Evolutionary conservation across 2,888 invertebrate genomes (phyloP).

Genomic region (Melinaea menophilus): DNA sequence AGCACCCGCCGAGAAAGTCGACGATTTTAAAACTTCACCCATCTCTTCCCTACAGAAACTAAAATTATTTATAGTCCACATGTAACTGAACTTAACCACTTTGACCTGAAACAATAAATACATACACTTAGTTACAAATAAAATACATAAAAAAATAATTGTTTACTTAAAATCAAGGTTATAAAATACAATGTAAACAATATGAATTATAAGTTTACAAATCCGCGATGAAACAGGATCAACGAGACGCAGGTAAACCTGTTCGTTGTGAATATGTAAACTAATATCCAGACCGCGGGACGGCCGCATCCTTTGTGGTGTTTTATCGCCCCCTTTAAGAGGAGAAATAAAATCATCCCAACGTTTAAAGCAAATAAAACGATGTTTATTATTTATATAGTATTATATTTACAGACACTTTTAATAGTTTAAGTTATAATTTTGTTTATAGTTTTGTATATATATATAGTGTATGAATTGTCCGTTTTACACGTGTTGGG

Average conservation of each 20-base stretch:
- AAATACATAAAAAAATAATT: too few relatives aligned
- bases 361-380: slow-evolving; percentile 56
- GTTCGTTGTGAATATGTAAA: neutral
- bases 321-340: slow-evolving; percentile 46
- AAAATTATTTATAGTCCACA: slow-evolving; percentile 99
- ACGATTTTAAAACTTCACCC: slow-evolving; percentile 99
- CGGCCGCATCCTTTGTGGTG: slow-evolving; percentile 43
- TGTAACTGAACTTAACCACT: slow-evolving; percentile 99
- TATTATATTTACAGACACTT: slow-evolving; percentile 12
- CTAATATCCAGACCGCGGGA: slow-evolving; percentile 13
- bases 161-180: neutral
- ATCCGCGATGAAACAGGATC: slow-evolving; percentile 5
- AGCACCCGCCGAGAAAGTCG: slow-evolving; percentile 99
- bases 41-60: slow-evolving; percentile 99
- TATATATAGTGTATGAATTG: too few relatives aligned
- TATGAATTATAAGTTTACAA: neutral
- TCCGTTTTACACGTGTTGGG: slow-evolving; percentile 16
- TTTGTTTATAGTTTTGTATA: neutral
- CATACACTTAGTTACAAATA: too few relatives aligned
- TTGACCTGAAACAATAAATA: slow-evolving; percentile 88
- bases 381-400: slow-evolving; percentile 25
- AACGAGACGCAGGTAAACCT: neutral
- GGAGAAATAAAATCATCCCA: slow-evolving; percentile 44
- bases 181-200: neutral
- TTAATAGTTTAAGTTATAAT: neutral